These are phyloP conservation scores for Eilema sororculum DNA, from an alignment of 2,888 invertebrate species.

Conservation along the genomic window DNA sequence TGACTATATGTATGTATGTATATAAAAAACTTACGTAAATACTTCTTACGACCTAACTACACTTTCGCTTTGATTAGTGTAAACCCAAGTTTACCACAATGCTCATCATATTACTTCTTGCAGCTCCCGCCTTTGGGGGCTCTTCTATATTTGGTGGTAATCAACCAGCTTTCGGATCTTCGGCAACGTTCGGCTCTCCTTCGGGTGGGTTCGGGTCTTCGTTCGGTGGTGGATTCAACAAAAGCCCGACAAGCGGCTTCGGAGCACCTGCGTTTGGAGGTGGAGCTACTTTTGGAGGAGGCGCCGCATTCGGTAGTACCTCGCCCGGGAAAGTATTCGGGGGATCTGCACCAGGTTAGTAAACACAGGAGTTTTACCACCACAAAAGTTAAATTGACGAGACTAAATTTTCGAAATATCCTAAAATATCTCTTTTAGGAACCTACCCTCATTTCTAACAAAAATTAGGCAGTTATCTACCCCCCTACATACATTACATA, in stretches of 20 bases:
- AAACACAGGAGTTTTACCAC: neutral
- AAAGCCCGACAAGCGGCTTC: conserved; percentile 74
- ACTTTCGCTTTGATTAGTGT: neutral
- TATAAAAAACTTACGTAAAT: neutral
- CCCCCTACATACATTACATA: too few species aligned
- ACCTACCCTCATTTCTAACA: too few species aligned
- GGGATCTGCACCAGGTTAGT: conserved; percentile 66
- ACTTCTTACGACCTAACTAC: neutral
- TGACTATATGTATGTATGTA: too few species aligned
- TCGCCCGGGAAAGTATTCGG: conserved; percentile 81
- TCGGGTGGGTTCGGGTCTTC: conserved; percentile 68
- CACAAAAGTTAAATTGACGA: neutral
- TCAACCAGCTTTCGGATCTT: conserved; percentile 73
- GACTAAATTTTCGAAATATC: too few species aligned
- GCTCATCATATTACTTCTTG: neutral
- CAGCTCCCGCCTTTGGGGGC: conserved; percentile 77
- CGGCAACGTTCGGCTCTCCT: conserved; percentile 51
- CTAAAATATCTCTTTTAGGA: too few species aligned
- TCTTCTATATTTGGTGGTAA: conserved; percentile 81
- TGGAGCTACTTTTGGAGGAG: conserved; percentile 81
- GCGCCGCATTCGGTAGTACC: conserved; percentile 83
- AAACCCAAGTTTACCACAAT: neutral
- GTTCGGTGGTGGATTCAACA: conserved; percentile 77
- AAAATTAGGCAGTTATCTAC: neutral
- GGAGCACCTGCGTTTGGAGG: conserved; percentile 84